Evolutionary conservation across 2,113 vertebrate genomes (phyloP).

Genomic region (Balaeniceps rex): DNA sequence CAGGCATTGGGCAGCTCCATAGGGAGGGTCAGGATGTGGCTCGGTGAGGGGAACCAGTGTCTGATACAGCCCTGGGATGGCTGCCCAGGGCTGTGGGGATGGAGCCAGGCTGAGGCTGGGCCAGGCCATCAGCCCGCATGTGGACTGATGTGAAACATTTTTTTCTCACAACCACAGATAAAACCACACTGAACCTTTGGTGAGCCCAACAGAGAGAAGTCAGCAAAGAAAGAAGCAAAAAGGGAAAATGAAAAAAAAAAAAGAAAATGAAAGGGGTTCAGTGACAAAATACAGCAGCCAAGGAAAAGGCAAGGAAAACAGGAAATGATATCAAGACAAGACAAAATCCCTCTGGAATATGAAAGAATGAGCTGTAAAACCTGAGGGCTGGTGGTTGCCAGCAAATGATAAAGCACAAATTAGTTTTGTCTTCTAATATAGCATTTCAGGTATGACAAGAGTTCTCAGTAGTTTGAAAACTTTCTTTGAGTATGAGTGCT

Average conservation of each 20-base stretch:
- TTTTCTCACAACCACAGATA: neutral
- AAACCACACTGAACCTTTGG: neutral
- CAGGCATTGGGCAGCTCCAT: neutral
- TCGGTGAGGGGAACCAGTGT: fast-evolving
- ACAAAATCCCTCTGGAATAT: neutral
- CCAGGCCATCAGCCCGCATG: neutral
- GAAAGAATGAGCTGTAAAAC: neutral
- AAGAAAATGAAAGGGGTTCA: neutral
- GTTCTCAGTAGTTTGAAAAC: neutral
- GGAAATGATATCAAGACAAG: neutral
- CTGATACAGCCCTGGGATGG: neutral
- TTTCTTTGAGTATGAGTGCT: neutral
- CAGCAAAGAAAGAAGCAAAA: neutral
- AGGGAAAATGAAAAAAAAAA: neutral
- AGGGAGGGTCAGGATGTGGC: neutral
- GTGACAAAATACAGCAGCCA: neutral
- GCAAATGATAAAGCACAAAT: neutral
- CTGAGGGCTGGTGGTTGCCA: neutral
- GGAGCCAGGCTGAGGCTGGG: neutral
- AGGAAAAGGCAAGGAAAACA: neutral
- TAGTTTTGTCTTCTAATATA: neutral
- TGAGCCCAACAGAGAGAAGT: neutral
- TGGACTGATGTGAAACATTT: neutral
- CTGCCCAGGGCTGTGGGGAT: neutral
- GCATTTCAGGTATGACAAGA: neutral